These are phyloP conservation scores for Budorcas taxicolor DNA, from an alignment of 2,113 vertebrate species.

Conservation along the genomic window DNA sequence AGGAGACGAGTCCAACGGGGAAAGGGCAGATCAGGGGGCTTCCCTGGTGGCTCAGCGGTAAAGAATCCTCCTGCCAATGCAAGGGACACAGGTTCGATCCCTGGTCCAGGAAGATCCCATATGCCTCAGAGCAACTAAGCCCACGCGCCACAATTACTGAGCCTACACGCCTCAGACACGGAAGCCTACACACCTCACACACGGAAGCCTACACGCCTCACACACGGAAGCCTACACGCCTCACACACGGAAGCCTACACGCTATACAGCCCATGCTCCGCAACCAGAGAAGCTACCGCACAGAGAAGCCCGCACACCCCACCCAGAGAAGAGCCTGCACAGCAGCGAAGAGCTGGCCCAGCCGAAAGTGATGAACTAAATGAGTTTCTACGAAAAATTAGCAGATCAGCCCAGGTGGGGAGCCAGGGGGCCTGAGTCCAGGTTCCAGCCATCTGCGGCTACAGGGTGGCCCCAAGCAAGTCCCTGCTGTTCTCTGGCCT, in stretches of 20 bases:
- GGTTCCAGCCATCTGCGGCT: background rate
- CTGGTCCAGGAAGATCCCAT: background rate
- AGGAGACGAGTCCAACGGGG: background rate
- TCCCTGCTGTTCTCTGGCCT: background rate
- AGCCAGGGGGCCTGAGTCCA: background rate
- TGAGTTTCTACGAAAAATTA: background rate
- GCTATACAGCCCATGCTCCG: background rate
- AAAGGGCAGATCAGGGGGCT: background rate
- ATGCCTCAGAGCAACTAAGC: background rate
- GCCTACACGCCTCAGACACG: background rate
- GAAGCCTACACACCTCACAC: too few species aligned
- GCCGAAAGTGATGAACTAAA: background rate
- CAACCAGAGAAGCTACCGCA: background rate
- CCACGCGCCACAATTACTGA: background rate
- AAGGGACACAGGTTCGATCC: background rate
- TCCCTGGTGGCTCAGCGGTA: background rate
- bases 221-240: background rate
- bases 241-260: too few species aligned
- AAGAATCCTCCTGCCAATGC: background rate
- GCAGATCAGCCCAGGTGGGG: background rate
- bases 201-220: too few species aligned
- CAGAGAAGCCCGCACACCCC: background rate
- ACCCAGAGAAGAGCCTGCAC: background rate
- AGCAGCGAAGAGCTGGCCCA: background rate
- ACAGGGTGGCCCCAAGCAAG: background rate